Evolutionary conservation across 2,797 vertebrate genomes (phyloP).

Genomic region (Carcharodon carcharias): DNA sequence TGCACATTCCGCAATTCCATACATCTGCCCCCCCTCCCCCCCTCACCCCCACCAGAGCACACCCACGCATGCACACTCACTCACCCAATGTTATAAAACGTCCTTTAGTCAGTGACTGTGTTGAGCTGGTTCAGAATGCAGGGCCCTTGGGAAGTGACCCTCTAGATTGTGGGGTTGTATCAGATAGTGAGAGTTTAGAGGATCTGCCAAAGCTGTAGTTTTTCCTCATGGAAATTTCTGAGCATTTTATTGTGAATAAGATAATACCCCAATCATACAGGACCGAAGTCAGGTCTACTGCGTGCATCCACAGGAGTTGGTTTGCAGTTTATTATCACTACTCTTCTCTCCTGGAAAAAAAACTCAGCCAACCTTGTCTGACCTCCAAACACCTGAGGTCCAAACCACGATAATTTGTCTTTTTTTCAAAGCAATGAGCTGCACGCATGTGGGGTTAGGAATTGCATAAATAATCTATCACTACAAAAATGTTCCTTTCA

Average conservation of each 20-base stretch:
- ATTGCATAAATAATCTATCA: background rate
- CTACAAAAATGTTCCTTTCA: background rate
- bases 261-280: background rate
- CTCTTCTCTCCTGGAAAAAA: background rate
- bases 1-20: too few species aligned
- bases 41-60: too few species aligned
- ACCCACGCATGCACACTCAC: too few species aligned
- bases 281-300: background rate
- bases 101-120: background rate
- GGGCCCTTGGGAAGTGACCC: background rate
- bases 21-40: too few species aligned
- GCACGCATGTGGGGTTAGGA: background rate
- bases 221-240: background rate
- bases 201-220: background rate
- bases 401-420: background rate
- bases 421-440: background rate
- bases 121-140: background rate
- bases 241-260: background rate
- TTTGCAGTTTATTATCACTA: background rate
- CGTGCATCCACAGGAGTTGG: background rate
- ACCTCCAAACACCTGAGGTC: background rate
- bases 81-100: too few species aligned
- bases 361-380: background rate
- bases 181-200: background rate
- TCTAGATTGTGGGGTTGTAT: background rate